These are phyloP conservation scores for Actinia equina DNA, from an alignment of 64 coral and sea anemone species.

Conservation along the genomic window DNA sequence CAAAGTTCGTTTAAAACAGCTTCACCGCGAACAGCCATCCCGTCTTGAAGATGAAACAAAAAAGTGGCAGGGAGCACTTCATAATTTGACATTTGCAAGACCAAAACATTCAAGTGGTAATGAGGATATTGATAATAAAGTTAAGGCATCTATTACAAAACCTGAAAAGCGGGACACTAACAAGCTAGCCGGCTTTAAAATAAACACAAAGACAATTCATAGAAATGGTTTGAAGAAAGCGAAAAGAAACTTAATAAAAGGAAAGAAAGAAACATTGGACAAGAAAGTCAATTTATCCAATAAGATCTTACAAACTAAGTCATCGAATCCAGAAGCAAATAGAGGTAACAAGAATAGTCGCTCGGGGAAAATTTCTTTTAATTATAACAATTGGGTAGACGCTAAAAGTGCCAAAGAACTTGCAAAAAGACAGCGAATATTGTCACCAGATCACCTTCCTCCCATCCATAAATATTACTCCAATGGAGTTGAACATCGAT, in stretches of 20 bases:
- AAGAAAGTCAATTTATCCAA: not conserved
- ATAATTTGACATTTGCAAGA: not conserved
- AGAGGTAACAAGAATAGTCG: not conserved
- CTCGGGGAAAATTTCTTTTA: too few species aligned
- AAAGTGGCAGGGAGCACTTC: not conserved
- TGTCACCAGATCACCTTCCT: not conserved
- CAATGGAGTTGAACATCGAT: slow-evolving; percentile 38
- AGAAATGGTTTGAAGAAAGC: not conserved
- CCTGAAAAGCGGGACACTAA: not conserved
- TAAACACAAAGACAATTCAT: not conserved
- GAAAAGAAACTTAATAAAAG: not conserved
- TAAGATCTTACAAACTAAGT: not conserved
- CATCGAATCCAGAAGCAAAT: not conserved
- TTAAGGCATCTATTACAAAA: not conserved
- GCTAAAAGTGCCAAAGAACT: not conserved
- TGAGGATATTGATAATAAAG: not conserved
- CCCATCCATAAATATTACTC: not conserved
- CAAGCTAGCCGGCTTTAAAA: not conserved
- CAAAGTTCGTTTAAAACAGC: not conserved
- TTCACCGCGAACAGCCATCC: not conserved
- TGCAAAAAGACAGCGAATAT: not conserved
- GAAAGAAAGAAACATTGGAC: not conserved
- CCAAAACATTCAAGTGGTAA: not conserved
- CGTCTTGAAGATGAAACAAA: not conserved
- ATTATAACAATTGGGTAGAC: not conserved